Evolutionary conservation across 2,888 invertebrate species (phyloP), one percentile per base, ranked within the genome.

Genomic region (Aspidiotus destructor): DNA sequence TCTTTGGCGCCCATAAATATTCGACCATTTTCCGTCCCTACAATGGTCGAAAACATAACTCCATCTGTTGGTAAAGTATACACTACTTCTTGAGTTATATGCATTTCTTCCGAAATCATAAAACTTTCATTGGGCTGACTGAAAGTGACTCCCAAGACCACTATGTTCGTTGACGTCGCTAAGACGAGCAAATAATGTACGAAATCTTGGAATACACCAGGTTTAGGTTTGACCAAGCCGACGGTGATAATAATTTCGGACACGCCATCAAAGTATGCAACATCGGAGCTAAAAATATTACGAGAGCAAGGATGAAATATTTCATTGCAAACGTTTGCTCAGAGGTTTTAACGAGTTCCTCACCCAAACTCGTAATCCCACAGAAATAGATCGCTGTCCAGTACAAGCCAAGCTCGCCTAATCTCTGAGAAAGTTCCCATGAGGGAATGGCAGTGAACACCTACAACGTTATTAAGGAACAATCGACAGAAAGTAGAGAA

Each of bases 371-470:
- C 94, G 80, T 94, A 98, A 41, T 94, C 91, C 99, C 99, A 99
- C 52, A 97, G 85, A 80, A 95, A 99, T 73, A 99, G 89, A 79
- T 97, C 95, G 74, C 93, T 95, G 77, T 99, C 99, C 73, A 99
- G 92, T 7, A 95, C 92, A 68, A 99, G 80, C 97, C 97, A 99
- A 0, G 97, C 97, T 75, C 98, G 82, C 68, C 88, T 89, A 73
- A 99, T 95, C 78, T 94, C 95, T 69, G 96, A 89, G 80, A 99
- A 97, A 9, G 99, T 81, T 5, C 99, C 99, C 93, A 98, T 96
- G 81, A 91, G 86, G 77, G 93, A 96, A 76, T 94, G 92, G 73
- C 92, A 92, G 79, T 95, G 94, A 83, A 96, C 91, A 80, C 92
- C 94, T 94, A 77, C 71, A 70, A 16, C 62, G 69, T 65, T 48